Evolutionary conservation across 2,797 vertebrate species (phyloP).

Genomic region (Crax fasciolata): DNA sequence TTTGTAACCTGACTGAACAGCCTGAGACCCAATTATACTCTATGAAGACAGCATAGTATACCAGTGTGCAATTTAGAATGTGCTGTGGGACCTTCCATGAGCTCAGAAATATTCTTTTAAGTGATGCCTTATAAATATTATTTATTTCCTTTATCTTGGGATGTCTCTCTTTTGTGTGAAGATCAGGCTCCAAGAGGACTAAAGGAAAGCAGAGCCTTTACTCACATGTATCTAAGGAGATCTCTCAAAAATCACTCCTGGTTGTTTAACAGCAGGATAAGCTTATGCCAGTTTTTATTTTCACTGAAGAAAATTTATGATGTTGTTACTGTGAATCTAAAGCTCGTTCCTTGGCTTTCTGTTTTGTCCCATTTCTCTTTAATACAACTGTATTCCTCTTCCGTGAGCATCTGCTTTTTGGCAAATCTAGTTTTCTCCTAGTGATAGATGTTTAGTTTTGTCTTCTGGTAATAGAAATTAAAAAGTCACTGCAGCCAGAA

Average conservation of each 20-base stretch:
- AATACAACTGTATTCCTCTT: background rate
- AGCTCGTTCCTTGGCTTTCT: background rate
- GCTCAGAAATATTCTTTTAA: constrained; percentile 26
- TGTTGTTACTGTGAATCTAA: background rate
- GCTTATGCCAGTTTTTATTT: background rate
- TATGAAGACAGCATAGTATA: background rate
- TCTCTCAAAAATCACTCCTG: background rate
- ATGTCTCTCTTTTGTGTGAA: background rate
- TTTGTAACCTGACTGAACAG: background rate
- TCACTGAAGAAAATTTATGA: background rate
- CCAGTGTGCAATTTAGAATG: background rate
- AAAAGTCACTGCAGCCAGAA: constrained; percentile 13
- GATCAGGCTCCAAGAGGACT: background rate
- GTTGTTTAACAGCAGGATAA: background rate
- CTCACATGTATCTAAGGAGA: background rate
- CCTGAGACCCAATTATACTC: background rate
- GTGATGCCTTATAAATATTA: background rate
- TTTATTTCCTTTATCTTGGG: background rate
- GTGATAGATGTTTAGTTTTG: background rate
- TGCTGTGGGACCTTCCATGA: background rate
- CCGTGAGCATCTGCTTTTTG: background rate
- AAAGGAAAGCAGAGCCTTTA: background rate
- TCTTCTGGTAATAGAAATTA: constrained; percentile 2
- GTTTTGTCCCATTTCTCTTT: background rate
- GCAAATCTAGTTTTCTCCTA: background rate